A percentile compares a stretch with the other conserved stretches of the same genome.
phyloP scores from a whole-genome alignment of 2,888 invertebrate species.

The Creontiades dilutus region DNA sequence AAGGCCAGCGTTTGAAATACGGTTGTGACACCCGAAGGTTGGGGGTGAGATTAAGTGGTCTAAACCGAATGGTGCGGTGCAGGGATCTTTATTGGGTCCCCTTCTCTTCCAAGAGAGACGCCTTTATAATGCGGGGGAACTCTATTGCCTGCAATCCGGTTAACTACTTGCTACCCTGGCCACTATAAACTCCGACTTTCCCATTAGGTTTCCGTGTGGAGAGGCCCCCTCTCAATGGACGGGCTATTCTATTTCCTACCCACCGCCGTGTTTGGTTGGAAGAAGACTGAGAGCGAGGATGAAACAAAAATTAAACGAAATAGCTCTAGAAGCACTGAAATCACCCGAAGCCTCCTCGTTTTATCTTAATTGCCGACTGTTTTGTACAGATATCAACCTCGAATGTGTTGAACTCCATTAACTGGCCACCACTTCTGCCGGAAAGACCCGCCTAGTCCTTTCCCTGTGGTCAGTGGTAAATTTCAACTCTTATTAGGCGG shows the following conservation, averaged over 20 bases:
- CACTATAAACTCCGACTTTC: conserved; percentile 48
- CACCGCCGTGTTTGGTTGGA: background rate
- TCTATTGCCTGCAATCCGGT: conserved; percentile 63
- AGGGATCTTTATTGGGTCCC: conserved; percentile 60
- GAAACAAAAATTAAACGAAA: background rate
- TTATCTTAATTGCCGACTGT: conserved; percentile 50
- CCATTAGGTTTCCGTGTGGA: conserved; percentile 46
- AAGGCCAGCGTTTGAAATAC: conserved; percentile 55
- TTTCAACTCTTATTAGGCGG: background rate
- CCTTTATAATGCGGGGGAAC: conserved; percentile 48
- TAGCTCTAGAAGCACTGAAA: conserved; percentile 30
- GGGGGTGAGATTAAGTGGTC: conserved; percentile 65
- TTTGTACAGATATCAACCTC: conserved; percentile 12
- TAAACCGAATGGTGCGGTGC: conserved; percentile 15
- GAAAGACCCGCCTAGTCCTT: background rate
- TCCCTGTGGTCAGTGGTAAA: background rate
- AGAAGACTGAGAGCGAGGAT: background rate
- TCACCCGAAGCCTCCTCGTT: background rate
- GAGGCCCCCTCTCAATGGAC: background rate
- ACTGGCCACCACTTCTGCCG: background rate
- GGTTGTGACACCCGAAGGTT: conserved; percentile 65
- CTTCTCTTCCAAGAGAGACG: conserved; percentile 12
- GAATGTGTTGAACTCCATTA: conserved; percentile 34
- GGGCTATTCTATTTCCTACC: conserved; percentile 13
- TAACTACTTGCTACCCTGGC: conserved; percentile 64